phyloP scores from a whole-genome alignment of 1,140 invertebrate genomes.

The Maconellicoccus hirsutus region DNA sequence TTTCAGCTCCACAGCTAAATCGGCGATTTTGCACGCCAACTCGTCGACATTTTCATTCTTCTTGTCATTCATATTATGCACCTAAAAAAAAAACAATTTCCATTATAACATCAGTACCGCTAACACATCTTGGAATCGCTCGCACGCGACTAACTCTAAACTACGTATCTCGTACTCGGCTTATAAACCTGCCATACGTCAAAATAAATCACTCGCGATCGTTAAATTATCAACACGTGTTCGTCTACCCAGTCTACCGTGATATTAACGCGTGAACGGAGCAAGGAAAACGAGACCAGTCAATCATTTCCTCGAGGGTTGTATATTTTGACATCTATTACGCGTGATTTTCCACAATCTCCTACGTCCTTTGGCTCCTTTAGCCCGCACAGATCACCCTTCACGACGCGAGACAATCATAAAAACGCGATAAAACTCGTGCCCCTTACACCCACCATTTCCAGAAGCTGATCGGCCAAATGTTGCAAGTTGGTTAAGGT shows the following conservation, averaged over 20 bases:
- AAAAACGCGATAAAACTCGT: no score
- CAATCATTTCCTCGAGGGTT: no score
- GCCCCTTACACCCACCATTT: not conserved
- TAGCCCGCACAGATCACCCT: no score
- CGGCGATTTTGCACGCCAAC: not conserved
- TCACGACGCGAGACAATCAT: no score
- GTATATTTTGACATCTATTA: not conserved
- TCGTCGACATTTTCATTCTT: conserved; percentile 11
- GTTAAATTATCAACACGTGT: conserved; percentile 2
- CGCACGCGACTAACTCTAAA: not conserved
- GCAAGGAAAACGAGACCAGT: no score
- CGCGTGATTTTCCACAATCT: not conserved
- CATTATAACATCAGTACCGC: no score
- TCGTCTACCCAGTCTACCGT: no score
- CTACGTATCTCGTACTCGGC: no score
- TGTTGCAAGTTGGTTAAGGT: not conserved
- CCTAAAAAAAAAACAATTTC: not conserved
- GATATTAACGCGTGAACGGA: no score
- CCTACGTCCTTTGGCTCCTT: not conserved
- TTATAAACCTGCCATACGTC: not conserved
- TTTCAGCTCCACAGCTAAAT: not conserved
- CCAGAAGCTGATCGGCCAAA: not conserved
- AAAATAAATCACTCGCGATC: not conserved
- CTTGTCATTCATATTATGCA: not conserved
- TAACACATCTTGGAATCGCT: no score